Conservation (phyloP, 1,140 invertebrate genomes). For the Thaumetopoea pityocampa region DNA sequence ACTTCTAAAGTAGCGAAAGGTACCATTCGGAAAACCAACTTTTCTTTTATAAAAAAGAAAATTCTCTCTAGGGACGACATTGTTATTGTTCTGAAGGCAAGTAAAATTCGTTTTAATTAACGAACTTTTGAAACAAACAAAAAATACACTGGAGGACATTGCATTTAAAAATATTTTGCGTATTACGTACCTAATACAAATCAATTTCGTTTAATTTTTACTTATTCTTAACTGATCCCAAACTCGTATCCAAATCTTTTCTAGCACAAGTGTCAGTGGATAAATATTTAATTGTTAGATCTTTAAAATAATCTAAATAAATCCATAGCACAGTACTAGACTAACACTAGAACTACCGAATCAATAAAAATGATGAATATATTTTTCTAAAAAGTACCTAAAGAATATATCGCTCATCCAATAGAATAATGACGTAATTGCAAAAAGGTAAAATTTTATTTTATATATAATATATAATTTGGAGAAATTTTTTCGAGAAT, state of each 20-base stretch:
- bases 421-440: too few relatives aligned
- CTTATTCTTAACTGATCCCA: conserved; percentile 1
- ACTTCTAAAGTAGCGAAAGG: conserved; percentile 7
- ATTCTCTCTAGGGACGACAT: conserved; percentile 8
- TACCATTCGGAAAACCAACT: conserved; percentile 16
- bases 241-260: neutral
- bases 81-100: conserved; percentile 24
- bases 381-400: too few relatives aligned
- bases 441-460: too few relatives aligned
- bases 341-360: too few relatives aligned
- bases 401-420: too few relatives aligned
- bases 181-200: neutral
- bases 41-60: conserved; percentile 20
- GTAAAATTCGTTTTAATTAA: conserved; percentile 39
- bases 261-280: too few relatives aligned
- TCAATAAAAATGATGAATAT: too few relatives aligned
- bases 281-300: too few relatives aligned
- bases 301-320: too few relatives aligned
- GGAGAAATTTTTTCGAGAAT: too few relatives aligned
- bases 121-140: conserved; percentile 31
- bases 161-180: conserved; percentile 14
- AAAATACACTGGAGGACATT: conserved; percentile 8
- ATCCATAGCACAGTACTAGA: too few relatives aligned
- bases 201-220: neutral
- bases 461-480: too few relatives aligned